Percentiles rank a stretch among this genome's conserved stretches.
These are phyloP conservation scores for Crossocerus cetratus DNA, from an alignment of 2,888 invertebrate genomes.

Conservation along the genomic window DNA sequence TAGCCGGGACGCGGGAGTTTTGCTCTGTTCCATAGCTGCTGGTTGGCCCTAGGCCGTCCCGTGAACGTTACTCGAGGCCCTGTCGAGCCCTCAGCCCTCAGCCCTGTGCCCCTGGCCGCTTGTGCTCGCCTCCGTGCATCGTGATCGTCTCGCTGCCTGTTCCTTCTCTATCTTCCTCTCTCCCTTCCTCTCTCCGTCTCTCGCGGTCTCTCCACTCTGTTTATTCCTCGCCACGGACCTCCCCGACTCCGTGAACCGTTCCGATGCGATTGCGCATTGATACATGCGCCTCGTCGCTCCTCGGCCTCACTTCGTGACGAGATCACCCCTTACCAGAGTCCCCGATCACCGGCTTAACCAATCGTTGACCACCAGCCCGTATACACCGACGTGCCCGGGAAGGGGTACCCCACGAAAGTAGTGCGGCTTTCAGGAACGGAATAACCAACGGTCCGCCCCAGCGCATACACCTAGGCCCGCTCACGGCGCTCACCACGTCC, in stretches of 20 bases:
- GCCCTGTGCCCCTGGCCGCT: constrained; percentile 75
- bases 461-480: constrained; percentile 32
- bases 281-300: constrained; percentile 66
- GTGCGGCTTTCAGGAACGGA: constrained; percentile 58
- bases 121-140: constrained; percentile 72
- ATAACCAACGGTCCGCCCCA: constrained; percentile 34
- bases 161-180: constrained; percentile 61
- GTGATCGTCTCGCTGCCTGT: constrained; percentile 67
- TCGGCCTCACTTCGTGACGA: constrained; percentile 67
- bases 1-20: constrained; percentile 82
- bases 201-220: constrained; percentile 68
- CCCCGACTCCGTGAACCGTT: constrained; percentile 67
- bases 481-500: constrained; percentile 41
- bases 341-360: constrained; percentile 49
- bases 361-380: constrained; percentile 56
- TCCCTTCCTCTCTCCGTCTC: constrained; percentile 55
- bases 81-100: constrained; percentile 73
- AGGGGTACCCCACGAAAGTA: constrained; percentile 59
- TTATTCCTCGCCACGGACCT: constrained; percentile 70
- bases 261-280: constrained; percentile 75
- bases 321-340: constrained; percentile 44
- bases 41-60: constrained; percentile 55
- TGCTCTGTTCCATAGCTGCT: constrained; percentile 76
- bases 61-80: constrained; percentile 66
- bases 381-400: constrained; percentile 43